These are phyloP conservation scores for Enteromius afrohamiltoni DNA, from an alignment of 2,797 vertebrate species.

Conservation along the genomic window DNA sequence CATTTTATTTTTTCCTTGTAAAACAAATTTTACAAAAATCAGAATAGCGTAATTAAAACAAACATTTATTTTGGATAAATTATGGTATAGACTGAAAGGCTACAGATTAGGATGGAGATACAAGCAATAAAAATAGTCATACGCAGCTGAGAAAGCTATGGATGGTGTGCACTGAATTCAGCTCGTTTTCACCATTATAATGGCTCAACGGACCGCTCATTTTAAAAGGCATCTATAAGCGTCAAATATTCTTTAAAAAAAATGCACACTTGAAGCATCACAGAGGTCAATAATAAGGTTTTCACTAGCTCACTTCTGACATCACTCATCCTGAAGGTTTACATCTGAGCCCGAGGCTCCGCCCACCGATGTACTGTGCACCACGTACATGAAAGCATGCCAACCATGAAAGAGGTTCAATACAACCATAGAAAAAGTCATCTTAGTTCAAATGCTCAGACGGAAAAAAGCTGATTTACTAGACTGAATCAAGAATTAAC, in stretches of 20 bases:
- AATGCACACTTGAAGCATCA: slow-evolving; percentile 58
- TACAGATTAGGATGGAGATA: slow-evolving; percentile 63
- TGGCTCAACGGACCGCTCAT: slow-evolving; percentile 46
- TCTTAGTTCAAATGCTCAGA: slow-evolving; percentile 49
- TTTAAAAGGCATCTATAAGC: slow-evolving; percentile 64
- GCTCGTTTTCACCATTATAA: slow-evolving; percentile 32
- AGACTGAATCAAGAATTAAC: slow-evolving; percentile 38
- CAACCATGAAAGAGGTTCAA: slow-evolving; percentile 52
- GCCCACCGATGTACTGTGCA: slow-evolving; percentile 27
- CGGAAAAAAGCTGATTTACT: slow-evolving; percentile 18
- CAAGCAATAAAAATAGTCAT: slow-evolving; percentile 59
- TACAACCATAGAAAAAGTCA: slow-evolving; percentile 55
- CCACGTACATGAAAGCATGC: slow-evolving; percentile 50
- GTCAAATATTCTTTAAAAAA: slow-evolving; percentile 61
- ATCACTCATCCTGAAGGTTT: slow-evolving; percentile 36
- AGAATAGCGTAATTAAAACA: slow-evolving; percentile 82
- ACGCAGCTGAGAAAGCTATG: slow-evolving; percentile 56
- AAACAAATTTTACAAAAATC: slow-evolving; percentile 86
- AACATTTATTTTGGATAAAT: slow-evolving; percentile 70
- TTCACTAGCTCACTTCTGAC: slow-evolving; percentile 55
- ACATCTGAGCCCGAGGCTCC: slow-evolving; percentile 10
- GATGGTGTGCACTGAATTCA: slow-evolving; percentile 43
- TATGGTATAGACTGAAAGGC: slow-evolving; percentile 61
- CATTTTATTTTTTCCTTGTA: slow-evolving; percentile 87
- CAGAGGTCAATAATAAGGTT: slow-evolving; percentile 60